Evolutionary conservation across 2,888 invertebrate species (phyloP).

Genomic region (Melanchra persicariae): DNA sequence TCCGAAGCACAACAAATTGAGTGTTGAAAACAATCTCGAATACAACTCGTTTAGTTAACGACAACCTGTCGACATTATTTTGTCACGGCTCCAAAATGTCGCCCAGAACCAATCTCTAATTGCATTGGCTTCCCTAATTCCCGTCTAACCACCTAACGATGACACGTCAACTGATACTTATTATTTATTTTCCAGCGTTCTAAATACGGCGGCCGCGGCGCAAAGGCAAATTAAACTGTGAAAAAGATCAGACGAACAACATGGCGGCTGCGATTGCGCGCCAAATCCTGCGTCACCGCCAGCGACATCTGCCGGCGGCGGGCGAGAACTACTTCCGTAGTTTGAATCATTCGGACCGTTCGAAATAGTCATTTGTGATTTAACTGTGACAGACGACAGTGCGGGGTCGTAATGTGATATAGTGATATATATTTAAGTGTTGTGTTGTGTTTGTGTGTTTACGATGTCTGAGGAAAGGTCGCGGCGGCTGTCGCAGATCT

Average conservation of each 20-base stretch:
- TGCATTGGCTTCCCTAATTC: constrained; percentile 82
- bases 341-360: constrained; percentile 83
- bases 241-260: constrained; percentile 84
- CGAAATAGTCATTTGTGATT: constrained; percentile 85
- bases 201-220: constrained; percentile 78
- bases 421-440: constrained; percentile 75
- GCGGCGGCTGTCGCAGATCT: constrained; percentile 95
- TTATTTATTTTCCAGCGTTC: constrained; percentile 87
- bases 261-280: constrained; percentile 85
- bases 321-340: constrained; percentile 77
- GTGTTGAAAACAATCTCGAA: constrained; percentile 63
- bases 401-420: constrained; percentile 83
- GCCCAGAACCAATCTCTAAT: constrained; percentile 75
- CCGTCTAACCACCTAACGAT: constrained; percentile 71
- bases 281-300: constrained; percentile 79
- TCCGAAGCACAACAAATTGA: constrained; percentile 61
- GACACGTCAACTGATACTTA: constrained; percentile 78
- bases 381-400: constrained; percentile 76
- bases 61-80: constrained; percentile 76
- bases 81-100: constrained; percentile 77
- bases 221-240: constrained; percentile 82
- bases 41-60: constrained; percentile 61
- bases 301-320: constrained; percentile 82
- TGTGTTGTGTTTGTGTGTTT: constrained; percentile 81
- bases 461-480: constrained; percentile 92